Evolutionary conservation across 2,113 vertebrate species (phyloP), one percentile per base, ranked within the genome.

Genomic region (Zootoca vivipara): DNA sequence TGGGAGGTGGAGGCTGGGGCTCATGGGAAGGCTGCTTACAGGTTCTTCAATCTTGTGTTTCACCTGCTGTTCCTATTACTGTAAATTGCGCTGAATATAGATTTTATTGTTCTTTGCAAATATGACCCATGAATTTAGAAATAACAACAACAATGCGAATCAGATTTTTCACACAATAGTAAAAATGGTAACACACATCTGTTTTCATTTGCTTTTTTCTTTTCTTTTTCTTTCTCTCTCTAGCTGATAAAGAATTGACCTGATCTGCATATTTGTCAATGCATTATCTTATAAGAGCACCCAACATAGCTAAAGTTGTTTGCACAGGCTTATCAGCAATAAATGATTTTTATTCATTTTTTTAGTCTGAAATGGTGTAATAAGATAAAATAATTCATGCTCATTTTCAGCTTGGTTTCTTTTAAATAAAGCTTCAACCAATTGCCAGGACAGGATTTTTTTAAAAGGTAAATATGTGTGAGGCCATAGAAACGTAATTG

Each of bases 211-310:
- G 16, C 18, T 20, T 20, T 62, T 62, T 15, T 62, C 18, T 20
- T 62, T 8, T 38, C 70, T 82, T 89, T 80, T 73, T 79, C 85
- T 83, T 6, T 85, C 85, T 92, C 35, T 89, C 78, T 70, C 78
- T 4, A 89, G 38, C 8, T 85, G 38, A 8, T 87, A 84, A 58
- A 4, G 7, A 9, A 22, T 20, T n/a, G n/a, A n/a, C n/a, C n/a
- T n/a, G n/a, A n/a, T n/a, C n/a, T n/a, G n/a, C n/a, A n/a, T n/a
- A n/a, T n/a, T n/a, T n/a, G n/a, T 70, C n/a, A 88, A 7, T 81
- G 78, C 35, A 62, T 85, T 85, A 40, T 87, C 1, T 73, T 62
- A 83, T 90, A 77, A 0, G 30, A 80, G 8, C 33, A 33, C 56
- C 33, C 90, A 77, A 67, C 38, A 85, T 89, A 80, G 18, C 13